Percentiles rank a stretch among this genome's conserved stretches.
Conservation (phyloP, 2,113 vertebrate species). For the Calypte anna region DNA sequence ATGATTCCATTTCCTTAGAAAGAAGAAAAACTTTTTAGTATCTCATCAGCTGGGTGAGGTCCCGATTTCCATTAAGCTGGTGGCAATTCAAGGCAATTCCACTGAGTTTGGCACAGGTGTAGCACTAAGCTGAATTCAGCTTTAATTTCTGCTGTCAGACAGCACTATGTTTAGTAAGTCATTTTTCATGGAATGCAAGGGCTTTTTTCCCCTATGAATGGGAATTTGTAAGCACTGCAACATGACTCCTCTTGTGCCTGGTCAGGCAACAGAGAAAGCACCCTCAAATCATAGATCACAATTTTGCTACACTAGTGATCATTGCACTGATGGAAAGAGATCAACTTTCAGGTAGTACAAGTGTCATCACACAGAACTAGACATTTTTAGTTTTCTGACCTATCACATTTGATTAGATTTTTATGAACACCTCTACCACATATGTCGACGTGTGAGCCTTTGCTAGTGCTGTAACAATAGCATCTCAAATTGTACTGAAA, state of each 20-base stretch:
- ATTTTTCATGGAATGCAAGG: slow-evolving; percentile 9
- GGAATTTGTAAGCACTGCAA: not conserved
- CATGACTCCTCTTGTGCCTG: not conserved
- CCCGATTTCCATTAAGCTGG: not conserved
- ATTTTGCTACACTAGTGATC: not conserved
- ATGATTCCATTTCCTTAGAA: not conserved
- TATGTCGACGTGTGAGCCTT: not conserved
- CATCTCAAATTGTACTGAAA: slow-evolving; percentile 24
- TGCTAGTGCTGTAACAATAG: not conserved
- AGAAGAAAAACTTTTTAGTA: not conserved
- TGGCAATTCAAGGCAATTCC: slow-evolving; percentile 6
- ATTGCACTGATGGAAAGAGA: not conserved
- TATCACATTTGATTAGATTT: not conserved
- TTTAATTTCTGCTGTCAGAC: slow-evolving; percentile 33
- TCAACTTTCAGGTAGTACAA: not conserved
- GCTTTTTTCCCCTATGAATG: not conserved
- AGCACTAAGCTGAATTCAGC: slow-evolving; percentile 28
- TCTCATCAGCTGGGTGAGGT: not conserved
- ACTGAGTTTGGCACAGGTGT: slow-evolving; percentile 19
- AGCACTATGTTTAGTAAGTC: slow-evolving; percentile 5
- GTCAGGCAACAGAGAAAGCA: not conserved
- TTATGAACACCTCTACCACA: not conserved
- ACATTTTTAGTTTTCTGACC: not conserved
- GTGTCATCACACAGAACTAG: not conserved
- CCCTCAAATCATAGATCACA: not conserved